Conservation (phyloP, 2,797 vertebrate species). For the Silurus lanzhouensis region DNA sequence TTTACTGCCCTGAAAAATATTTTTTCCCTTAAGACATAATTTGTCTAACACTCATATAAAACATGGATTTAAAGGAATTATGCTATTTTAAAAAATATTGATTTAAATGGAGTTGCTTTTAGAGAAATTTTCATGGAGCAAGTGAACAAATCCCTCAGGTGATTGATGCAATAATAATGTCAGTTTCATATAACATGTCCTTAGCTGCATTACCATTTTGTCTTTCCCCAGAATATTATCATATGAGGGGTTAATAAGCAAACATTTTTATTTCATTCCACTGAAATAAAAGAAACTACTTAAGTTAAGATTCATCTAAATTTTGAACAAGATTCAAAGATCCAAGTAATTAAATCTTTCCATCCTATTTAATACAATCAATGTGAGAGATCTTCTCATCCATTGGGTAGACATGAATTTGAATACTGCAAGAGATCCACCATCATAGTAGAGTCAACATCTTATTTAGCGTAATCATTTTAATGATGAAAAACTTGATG, state of each 20-base stretch:
- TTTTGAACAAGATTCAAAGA: no score
- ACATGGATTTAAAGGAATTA: slow-evolving; percentile 1
- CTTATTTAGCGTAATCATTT: neutral
- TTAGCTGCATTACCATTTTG: no score
- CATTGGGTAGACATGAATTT: neutral
- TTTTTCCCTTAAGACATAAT: neutral
- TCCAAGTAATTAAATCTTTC: neutral
- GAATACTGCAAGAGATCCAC: neutral
- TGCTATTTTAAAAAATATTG: neutral
- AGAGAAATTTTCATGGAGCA: neutral
- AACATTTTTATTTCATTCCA: no score
- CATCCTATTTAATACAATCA: neutral
- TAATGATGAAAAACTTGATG: neutral
- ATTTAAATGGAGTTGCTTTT: slow-evolving; percentile 1
- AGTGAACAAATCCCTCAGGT: no score
- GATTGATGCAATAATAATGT: no score
- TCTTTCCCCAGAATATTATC: no score
- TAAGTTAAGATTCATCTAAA: no score
- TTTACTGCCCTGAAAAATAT: no score
- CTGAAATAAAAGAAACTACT: no score
- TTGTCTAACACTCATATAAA: neutral
- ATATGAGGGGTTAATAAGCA: no score
- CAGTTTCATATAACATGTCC: no score
- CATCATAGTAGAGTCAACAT: neutral
- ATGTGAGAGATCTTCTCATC: neutral